A percentile compares a stretch with the other conserved stretches of the same genome.
Conservation (phyloP, 1,140 invertebrate genomes). For the Drosophila takahashii region DNA sequence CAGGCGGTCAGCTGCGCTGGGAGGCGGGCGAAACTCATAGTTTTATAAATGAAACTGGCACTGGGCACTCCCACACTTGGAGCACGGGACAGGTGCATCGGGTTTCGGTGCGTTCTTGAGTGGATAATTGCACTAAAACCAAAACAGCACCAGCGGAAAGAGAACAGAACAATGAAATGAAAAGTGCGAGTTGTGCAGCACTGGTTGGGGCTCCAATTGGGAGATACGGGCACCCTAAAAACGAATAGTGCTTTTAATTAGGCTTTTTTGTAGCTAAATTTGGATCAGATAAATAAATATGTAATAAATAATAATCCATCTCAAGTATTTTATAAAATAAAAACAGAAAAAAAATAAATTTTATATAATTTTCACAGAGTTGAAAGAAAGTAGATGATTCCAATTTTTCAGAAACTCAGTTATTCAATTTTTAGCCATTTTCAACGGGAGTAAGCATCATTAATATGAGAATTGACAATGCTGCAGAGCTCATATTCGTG, state of each 20-base stretch:
- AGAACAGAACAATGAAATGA: constrained; percentile 41
- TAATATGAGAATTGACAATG: not conserved
- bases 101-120: constrained; percentile 46
- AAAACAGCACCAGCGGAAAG: constrained; percentile 67
- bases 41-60: constrained; percentile 61
- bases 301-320: no score
- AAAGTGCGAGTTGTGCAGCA: not conserved
- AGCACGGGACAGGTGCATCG: constrained; percentile 33
- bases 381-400: no score
- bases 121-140: constrained; percentile 70
- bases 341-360: no score
- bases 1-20: constrained; percentile 27
- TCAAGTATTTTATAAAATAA: no score
- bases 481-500: not conserved
- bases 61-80: constrained; percentile 19
- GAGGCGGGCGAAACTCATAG: constrained; percentile 44
- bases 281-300: no score
- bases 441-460: no score
- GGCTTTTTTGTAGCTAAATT: not conserved
- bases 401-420: no score
- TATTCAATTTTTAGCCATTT: no score
- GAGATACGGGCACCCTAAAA: not conserved
- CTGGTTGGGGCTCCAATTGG: not conserved
- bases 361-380: no score
- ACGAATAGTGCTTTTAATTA: not conserved